phyloP scores from a whole-genome alignment of 2,797 vertebrate genomes.

The Diplodus sargus region DNA sequence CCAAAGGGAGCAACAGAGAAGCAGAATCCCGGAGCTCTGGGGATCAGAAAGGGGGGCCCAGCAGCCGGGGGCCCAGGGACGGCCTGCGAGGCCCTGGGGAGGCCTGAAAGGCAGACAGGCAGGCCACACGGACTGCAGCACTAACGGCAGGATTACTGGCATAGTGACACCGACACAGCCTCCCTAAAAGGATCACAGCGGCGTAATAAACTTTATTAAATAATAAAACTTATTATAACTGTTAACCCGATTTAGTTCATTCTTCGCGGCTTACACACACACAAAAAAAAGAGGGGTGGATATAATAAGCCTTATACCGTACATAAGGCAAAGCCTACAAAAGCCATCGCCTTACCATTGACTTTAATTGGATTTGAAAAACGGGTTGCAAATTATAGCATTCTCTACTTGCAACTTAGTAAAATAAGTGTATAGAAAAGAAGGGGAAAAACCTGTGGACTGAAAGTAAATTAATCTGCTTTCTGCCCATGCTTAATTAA shows the following conservation, averaged over 20 bases:
- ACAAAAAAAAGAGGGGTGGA: slow-evolving; percentile 94
- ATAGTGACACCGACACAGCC: slow-evolving; percentile 94
- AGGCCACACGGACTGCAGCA: slow-evolving; percentile 90
- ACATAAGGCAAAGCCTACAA: slow-evolving; percentile 99
- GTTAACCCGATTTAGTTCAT: slow-evolving; percentile 99
- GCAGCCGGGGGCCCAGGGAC: slow-evolving; percentile 76
- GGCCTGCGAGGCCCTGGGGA: slow-evolving; percentile 81
- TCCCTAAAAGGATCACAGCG: slow-evolving; percentile 99
- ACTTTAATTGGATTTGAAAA: slow-evolving; percentile 99
- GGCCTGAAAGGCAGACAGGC: slow-evolving; percentile 82
- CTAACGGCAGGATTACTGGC: slow-evolving; percentile 95
- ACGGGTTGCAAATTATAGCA: slow-evolving; percentile 99
- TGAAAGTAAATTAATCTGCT: slow-evolving; percentile 99
- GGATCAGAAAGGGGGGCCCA: slow-evolving; percentile 74
- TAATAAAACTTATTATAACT: slow-evolving; percentile 99
- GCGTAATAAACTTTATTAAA: slow-evolving; percentile 99
- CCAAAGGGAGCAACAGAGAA: slow-evolving; percentile 63
- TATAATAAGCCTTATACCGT: slow-evolving; percentile 99
- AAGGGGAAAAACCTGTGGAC: slow-evolving; percentile 90
- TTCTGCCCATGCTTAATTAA: slow-evolving; percentile 99
- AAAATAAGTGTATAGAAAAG: slow-evolving; percentile 90
- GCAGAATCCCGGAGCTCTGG: slow-evolving; percentile 74
- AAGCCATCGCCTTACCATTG: slow-evolving; percentile 98
- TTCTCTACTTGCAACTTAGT: slow-evolving; percentile 99
- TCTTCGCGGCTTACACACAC: slow-evolving; percentile 99